Evolutionary conservation across 2,888 invertebrate species (phyloP), one percentile per base, ranked within the genome.

Genomic region (Ichneumon xanthorius): DNA sequence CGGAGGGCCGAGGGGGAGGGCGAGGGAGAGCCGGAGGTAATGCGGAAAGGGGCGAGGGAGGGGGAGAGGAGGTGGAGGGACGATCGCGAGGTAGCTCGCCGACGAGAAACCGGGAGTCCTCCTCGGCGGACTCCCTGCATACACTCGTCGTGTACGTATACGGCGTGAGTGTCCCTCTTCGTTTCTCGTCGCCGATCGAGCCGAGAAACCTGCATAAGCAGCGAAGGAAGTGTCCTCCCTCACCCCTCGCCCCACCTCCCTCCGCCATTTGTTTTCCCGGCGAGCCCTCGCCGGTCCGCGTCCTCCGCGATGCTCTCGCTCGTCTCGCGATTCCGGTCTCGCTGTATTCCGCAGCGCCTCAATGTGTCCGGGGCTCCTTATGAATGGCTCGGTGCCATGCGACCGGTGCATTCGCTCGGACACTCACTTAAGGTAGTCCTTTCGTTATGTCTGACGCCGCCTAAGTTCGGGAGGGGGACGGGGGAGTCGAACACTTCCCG

Each of bases 31-130:
- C 40, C 40, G 19, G 76, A 37, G 16, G 61, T 45, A 48, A 37
- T 30, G 63, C 61, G 37, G 61, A 79, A 72, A 79, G 61, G 40
- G 11, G 33, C 5, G 33, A 40, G 9, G 5, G 37, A 1, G 55
- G 1, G 22, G 37, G 40, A 45, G 73, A 45, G 61, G 30, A 71
- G 79, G 79, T 37, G 70, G 72, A 75, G 22, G 19, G 55, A n/a
- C 61, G 81, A 33, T 30, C 26, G 76, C 11, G 67, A 55, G 77
- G n/a, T 45, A 70, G 45, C 55, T 78, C 61, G 70, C 58, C 78
- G 70, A 45, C 70, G 83, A 68, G 80, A 80, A 80, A 77, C 81
- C 50, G 53, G 68, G 81, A 82, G 68, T 58, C 61, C 50, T 48
- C 19, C 14, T n/a, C 61, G 26, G 45, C 75, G 26, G 63, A 58